Evolutionary conservation across 2,888 invertebrate species (phyloP), one percentile per base, ranked within the genome.

Genomic region (Mimumesa dahlbomi): DNA sequence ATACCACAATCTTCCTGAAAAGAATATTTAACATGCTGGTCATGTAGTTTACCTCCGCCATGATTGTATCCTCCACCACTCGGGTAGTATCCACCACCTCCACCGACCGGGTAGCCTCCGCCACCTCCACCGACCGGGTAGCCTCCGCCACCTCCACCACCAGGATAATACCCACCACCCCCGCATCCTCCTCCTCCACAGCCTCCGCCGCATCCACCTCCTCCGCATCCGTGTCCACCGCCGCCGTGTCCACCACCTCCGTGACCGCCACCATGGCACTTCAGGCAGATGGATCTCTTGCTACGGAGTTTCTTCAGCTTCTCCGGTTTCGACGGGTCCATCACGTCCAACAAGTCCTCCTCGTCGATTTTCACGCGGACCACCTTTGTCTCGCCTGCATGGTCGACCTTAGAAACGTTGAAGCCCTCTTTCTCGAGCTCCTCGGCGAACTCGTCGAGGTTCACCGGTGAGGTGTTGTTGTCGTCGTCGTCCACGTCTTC

Each of bases 381-480:
- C 14, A 86, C 22, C 43, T 77, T 81, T 0, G 84, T 82, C 36
- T 84, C 79, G 16, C 84, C 85, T 22, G 82, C 69, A 7, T 84
- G 75, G 5, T 66, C 61, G 25, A 87, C 66, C 59, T 76, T 85
- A 9, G 88, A 84, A 3, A 87, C 79, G 19, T 65, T 53, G 65
- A 86, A 83, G 14, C 88, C 89, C 45, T 87, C 84, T 1, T 68
- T 75, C 50, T 85, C 73, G n/a, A 88, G 79, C 16, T 84, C 86
- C 45, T 79, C 80, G 6, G 87, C 86, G 1, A 88, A 73, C n/a
- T 86, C 84, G 31, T 88, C 87, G n/a, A 89, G 76, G 43, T 75
- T 75, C 14, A 84, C 82, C 5, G 85, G 82, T 2, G 7, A 36
- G 0, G 73, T 14, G 18, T 48, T 63, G 2, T 56, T 56, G 0